A percentile compares a stretch with the other conserved stretches of the same genome.
Evolutionary conservation across 2,797 vertebrate genomes (phyloP).

Genomic region (Synanceia verrucosa): DNA sequence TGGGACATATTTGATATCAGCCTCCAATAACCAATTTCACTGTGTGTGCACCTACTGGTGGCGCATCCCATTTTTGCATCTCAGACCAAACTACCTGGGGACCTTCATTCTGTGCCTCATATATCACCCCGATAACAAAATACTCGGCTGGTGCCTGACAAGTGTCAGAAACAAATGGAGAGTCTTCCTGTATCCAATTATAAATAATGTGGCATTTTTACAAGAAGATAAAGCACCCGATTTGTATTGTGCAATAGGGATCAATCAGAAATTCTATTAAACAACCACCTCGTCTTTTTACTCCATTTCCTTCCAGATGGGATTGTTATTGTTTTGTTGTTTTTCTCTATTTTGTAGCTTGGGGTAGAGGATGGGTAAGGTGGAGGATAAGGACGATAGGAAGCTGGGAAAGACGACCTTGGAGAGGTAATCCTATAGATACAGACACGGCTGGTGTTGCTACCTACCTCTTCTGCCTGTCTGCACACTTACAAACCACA

Average conservation of each 20-base stretch:
- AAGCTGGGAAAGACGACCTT: conserved; percentile 53
- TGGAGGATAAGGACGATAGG: conserved; percentile 24
- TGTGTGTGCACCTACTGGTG: conserved; percentile 4
- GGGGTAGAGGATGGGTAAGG: conserved; percentile 11
- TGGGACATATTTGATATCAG: conserved; percentile 36
- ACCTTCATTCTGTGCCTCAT: conserved; percentile 52
- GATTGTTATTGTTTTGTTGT: background rate
- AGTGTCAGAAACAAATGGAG: conserved; percentile 57
- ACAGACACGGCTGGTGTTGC: background rate
- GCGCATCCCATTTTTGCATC: conserved; percentile 54
- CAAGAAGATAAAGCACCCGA: conserved; percentile 48
- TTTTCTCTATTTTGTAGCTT: conserved; percentile 14
- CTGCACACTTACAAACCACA: background rate
- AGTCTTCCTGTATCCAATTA: conserved; percentile 53
- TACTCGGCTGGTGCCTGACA: conserved; percentile 44
- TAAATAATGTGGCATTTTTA: conserved; percentile 54
- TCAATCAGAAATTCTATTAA: conserved; percentile 51
- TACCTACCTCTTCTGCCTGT: background rate
- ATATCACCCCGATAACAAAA: conserved; percentile 67
- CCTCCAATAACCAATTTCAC: conserved; percentile 42
- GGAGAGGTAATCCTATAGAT: conserved; percentile 38
- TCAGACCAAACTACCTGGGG: conserved; percentile 49
- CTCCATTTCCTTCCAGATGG: conserved; percentile 28
- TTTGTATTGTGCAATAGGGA: conserved; percentile 31
- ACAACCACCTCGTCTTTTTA: conserved; percentile 19